Conservation (phyloP, 2,888 invertebrate genomes). For the Troides aeacus region DNA sequence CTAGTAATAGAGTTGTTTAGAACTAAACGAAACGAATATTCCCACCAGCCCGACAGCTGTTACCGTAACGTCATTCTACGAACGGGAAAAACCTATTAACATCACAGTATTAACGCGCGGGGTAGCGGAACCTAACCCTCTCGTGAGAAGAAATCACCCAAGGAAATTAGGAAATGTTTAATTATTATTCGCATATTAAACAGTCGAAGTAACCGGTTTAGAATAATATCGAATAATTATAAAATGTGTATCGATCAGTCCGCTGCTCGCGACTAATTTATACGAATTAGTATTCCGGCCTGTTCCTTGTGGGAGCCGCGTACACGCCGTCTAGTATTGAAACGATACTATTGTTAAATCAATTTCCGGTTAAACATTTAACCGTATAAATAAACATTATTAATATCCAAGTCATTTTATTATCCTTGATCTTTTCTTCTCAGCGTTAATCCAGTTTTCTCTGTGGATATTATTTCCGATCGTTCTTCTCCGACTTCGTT, state of each 20-base stretch:
- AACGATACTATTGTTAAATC: too few species aligned
- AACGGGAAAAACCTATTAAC: slow-evolving; percentile 2
- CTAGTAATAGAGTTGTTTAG: neutral
- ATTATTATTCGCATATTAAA: slow-evolving; percentile 78
- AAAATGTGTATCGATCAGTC: slow-evolving; percentile 36
- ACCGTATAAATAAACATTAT: too few species aligned
- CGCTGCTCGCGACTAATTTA: neutral
- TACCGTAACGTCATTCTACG: neutral
- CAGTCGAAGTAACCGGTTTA: slow-evolving; percentile 45
- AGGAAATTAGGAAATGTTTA: slow-evolving; percentile 67
- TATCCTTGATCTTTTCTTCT: too few species aligned
- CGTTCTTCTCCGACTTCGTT: too few species aligned
- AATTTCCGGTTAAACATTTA: too few species aligned
- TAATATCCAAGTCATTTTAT: too few species aligned
- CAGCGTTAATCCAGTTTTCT: too few species aligned
- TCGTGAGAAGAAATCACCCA: slow-evolving; percentile 65
- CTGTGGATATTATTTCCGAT: too few species aligned
- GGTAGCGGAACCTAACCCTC: slow-evolving; percentile 49
- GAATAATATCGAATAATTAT: slow-evolving; percentile 51
- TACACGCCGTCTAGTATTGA: too few species aligned
- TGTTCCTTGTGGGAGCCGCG: too few species aligned
- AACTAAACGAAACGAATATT: neutral
- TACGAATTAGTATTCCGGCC: too few species aligned
- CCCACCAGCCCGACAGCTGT: neutral
- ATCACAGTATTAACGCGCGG: slow-evolving; percentile 15